phyloP scores from a whole-genome alignment of 2,888 invertebrate species.

The Phorcus lineatus region DNA sequence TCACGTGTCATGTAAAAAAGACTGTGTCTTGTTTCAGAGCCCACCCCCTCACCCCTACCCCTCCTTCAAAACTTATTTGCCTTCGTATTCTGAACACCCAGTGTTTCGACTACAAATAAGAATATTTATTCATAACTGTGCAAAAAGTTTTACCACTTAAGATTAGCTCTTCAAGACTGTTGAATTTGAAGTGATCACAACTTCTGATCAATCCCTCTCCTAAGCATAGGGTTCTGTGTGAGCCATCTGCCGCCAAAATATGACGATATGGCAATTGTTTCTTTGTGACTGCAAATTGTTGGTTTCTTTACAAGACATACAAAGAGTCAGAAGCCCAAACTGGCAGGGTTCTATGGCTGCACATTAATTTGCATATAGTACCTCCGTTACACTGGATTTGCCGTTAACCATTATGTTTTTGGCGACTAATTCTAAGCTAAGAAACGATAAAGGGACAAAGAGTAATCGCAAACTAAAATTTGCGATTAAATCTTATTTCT shows the following conservation, averaged over 20 bases:
- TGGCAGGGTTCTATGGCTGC: constrained; percentile 4
- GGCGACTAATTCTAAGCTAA: constrained; percentile 14
- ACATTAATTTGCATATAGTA: constrained; percentile 10
- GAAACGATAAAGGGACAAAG: constrained; percentile 27
- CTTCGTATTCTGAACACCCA: background rate
- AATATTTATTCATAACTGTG: constrained; percentile 19
- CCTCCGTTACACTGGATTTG: background rate
- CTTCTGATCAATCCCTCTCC: background rate
- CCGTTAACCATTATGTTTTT: background rate
- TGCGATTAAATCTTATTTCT: constrained; percentile 27
- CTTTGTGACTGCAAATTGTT: constrained; percentile 20
- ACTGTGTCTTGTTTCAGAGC: background rate
- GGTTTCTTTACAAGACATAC: constrained; percentile 20
- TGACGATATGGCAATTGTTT: constrained; percentile 21
- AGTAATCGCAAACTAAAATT: constrained; percentile 15
- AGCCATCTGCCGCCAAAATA: constrained; percentile 10
- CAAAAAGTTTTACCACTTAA: constrained; percentile 2
- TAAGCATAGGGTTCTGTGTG: background rate
- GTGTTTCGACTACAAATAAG: constrained; percentile 11
- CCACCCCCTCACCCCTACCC: background rate
- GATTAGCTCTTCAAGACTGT: background rate
- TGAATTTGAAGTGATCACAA: constrained; percentile 15
- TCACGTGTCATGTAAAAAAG: no score
- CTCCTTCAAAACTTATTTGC: background rate
- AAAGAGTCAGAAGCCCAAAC: background rate